A percentile compares a stretch with the other conserved stretches of the same genome.
Conservation (phyloP, 1,140 invertebrate species). For the Potamilus streckersoni region DNA sequence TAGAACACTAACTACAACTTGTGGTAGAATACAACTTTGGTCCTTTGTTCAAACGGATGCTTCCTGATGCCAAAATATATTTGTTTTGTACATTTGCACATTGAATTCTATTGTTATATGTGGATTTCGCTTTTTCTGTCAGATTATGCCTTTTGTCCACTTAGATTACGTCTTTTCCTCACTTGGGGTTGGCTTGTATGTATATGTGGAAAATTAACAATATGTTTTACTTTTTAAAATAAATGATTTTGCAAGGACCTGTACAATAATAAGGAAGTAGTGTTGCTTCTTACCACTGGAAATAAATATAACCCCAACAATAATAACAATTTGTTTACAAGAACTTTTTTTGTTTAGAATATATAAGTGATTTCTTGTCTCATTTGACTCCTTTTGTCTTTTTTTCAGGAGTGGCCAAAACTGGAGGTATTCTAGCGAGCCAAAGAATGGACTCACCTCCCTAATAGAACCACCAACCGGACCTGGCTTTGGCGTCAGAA, state of each 20-base stretch:
- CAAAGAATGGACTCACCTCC: slow-evolving; percentile 46
- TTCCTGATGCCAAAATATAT: too few relatives aligned
- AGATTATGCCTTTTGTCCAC: too few relatives aligned
- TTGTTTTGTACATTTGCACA: too few relatives aligned
- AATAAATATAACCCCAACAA: not conserved
- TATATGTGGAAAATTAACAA: not conserved
- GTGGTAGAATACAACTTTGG: too few relatives aligned
- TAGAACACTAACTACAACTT: too few relatives aligned
- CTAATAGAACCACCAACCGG: slow-evolving; percentile 11
- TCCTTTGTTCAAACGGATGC: too few relatives aligned
- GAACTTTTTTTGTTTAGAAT: not conserved
- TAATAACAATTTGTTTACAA: not conserved
- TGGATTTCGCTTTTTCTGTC: too few relatives aligned
- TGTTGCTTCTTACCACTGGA: not conserved
- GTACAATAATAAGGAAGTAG: too few relatives aligned
- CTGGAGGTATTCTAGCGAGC: slow-evolving; percentile 84
- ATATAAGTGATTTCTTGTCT: not conserved
- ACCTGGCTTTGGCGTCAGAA: slow-evolving; percentile 12
- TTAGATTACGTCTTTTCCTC: not conserved
- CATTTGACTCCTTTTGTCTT: slow-evolving; percentile 16
- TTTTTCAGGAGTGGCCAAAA: slow-evolving; percentile 76
- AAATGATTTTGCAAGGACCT: not conserved
- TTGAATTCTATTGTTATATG: too few relatives aligned
- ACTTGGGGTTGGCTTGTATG: not conserved
- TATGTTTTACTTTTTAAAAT: not conserved